A percentile compares a stretch with the other conserved stretches of the same genome.
Evolutionary conservation across 1,140 invertebrate genomes (phyloP).

Genomic region (Gyrodactylus bullatarudis): DNA sequence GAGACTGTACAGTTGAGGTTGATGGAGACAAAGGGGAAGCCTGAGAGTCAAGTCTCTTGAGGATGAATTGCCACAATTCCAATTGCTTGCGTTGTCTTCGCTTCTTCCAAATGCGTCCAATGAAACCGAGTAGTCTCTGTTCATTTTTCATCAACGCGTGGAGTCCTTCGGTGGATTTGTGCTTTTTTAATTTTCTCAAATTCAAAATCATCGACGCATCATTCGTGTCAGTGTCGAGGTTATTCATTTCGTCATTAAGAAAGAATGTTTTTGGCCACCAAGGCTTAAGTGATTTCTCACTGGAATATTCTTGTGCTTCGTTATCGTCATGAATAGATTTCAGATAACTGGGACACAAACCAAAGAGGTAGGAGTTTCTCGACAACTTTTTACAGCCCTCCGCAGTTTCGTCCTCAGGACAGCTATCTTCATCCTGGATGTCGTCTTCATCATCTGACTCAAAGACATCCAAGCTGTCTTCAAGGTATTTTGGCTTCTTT

Average conservation of each 20-base stretch:
- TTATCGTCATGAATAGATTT: background rate
- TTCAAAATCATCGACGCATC: too few relatives aligned
- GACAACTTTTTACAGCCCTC: too few relatives aligned
- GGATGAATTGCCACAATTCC: background rate
- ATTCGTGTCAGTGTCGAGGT: too few relatives aligned
- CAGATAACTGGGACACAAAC: background rate
- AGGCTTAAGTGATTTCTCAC: background rate
- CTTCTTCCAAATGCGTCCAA: background rate
- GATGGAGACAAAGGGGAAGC: too few relatives aligned
- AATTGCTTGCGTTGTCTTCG: background rate
- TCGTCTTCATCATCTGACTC: background rate
- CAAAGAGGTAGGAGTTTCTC: background rate
- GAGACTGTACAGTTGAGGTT: background rate
- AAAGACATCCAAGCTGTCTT: background rate
- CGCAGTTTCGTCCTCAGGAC: too few relatives aligned
- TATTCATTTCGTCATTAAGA: too few relatives aligned
- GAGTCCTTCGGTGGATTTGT: background rate
- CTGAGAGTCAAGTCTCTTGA: background rate
- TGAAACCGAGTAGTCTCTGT: background rate
- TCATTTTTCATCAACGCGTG: too few relatives aligned
- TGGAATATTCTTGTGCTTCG: too few relatives aligned
- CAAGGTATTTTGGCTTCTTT: background rate
- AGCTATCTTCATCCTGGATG: too few relatives aligned
- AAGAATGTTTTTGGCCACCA: background rate
- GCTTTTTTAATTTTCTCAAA: too few relatives aligned